Conservation (phyloP, 2,888 invertebrate genomes). For the Heliconius ismenius region DNA sequence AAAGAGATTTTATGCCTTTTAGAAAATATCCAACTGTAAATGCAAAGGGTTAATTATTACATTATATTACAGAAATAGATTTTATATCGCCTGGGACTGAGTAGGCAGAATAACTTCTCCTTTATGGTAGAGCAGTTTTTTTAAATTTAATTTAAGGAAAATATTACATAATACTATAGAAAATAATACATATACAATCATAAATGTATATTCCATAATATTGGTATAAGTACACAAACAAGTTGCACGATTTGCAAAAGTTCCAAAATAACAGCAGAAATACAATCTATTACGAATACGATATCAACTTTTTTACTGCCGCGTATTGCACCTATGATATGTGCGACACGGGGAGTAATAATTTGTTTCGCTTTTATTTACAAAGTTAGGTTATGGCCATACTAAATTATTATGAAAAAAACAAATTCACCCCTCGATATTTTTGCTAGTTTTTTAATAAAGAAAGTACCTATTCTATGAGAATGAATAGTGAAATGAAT, state of each 20-base stretch:
- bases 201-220: background rate
- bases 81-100: background rate
- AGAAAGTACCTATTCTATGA: background rate
- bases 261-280: conserved; percentile 47
- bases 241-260: conserved; percentile 17
- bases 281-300: conserved; percentile 61
- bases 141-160: background rate
- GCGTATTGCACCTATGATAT: conserved; percentile 80
- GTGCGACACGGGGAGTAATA: conserved; percentile 63
- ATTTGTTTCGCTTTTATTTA: conserved; percentile 78
- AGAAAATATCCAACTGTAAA: too few relatives aligned
- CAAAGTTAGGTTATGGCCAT: conserved; percentile 70
- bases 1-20: background rate
- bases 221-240: conserved; percentile 4
- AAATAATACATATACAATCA: background rate
- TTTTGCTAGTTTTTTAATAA: conserved; percentile 37
- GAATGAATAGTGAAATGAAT: background rate
- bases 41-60: too few relatives aligned
- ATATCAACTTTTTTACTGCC: conserved; percentile 73
- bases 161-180: background rate
- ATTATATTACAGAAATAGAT: too few relatives aligned
- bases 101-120: background rate
- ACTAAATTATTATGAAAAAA: conserved; percentile 66
- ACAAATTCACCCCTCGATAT: conserved; percentile 56
- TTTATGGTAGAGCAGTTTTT: background rate